Percentiles rank a stretch among this genome's conserved stretches.
These are phyloP conservation scores for Eupithecia dodoneata DNA, from an alignment of 2,888 invertebrate genomes.

Conservation along the genomic window DNA sequence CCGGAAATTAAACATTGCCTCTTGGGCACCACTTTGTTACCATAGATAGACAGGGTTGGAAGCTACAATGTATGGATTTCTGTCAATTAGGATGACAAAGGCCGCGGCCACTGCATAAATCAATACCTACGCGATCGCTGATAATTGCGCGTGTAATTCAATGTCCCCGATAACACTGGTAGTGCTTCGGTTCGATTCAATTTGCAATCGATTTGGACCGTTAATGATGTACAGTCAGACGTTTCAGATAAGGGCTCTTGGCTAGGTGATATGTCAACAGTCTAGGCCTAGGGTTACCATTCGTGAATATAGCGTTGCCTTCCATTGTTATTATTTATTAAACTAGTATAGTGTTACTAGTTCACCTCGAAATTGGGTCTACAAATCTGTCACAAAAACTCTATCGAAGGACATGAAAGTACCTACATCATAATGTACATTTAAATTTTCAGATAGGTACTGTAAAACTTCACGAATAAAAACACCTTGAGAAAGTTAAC, in stretches of 20 bases:
- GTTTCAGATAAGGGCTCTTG: conserved; percentile 26
- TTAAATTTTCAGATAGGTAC: not conserved
- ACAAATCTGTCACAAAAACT: no score
- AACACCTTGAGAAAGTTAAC: not conserved
- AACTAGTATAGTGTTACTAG: not conserved
- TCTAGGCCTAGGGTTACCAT: not conserved
- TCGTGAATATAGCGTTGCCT: not conserved
- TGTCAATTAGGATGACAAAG: conserved; percentile 38
- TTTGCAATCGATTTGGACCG: conserved; percentile 33
- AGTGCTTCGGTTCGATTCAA: conserved; percentile 32
- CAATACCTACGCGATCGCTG: conserved; percentile 25
- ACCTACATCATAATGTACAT: no score
- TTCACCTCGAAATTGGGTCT: not conserved
- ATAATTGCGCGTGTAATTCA: conserved; percentile 34
- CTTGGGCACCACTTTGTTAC: conserved; percentile 4
- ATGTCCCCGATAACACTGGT: conserved; percentile 27
- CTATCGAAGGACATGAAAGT: no score
- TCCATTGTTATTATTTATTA: not conserved
- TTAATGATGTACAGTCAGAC: conserved; percentile 29
- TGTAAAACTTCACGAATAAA: not conserved
- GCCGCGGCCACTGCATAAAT: conserved; percentile 27
- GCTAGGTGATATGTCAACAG: conserved; percentile 7
- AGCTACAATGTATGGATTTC: conserved; percentile 26
- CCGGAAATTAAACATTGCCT: conserved; percentile 15
- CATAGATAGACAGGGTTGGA: conserved; percentile 16